phyloP scores from a whole-genome alignment of 1,140 invertebrate species.

The Drosophila littoralis region DNA sequence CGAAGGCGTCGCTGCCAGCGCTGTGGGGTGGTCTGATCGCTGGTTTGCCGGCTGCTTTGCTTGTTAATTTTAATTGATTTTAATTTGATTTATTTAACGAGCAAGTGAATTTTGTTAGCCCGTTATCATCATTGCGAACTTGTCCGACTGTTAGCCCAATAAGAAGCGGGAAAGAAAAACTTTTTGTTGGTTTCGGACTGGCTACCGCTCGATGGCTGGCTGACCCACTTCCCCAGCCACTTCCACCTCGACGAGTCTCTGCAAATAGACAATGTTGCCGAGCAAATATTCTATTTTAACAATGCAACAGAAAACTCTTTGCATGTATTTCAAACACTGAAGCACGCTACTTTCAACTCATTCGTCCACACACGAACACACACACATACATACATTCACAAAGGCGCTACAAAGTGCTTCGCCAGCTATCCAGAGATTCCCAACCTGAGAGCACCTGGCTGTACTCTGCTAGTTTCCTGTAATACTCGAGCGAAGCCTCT shows the following conservation, averaged over 20 bases:
- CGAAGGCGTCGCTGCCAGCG: conserved; percentile 21
- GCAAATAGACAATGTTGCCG: conserved; percentile 40
- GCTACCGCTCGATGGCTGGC: background rate
- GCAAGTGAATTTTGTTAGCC: conserved; percentile 63
- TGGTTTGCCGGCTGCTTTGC: conserved; percentile 51
- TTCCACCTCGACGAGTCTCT: conserved; percentile 31
- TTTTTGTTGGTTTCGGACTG: conserved; percentile 8
- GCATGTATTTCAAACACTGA: conserved; percentile 46
- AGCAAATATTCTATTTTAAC: conserved; percentile 52
- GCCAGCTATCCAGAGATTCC: conserved; percentile 41
- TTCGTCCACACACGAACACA: conserved; percentile 18
- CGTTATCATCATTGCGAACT: conserved; percentile 16
- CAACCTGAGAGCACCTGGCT: conserved; percentile 40
- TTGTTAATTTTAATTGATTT: conserved; percentile 82
- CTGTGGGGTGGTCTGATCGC: conserved; percentile 22
- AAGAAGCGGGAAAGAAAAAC: conserved; percentile 9
- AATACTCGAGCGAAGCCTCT: conserved; percentile 29
- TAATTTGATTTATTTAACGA: conserved; percentile 67
- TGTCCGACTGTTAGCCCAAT: background rate
- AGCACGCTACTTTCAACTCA: conserved; percentile 8
- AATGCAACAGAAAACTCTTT: conserved; percentile 45
- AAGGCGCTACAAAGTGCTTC: conserved; percentile 12
- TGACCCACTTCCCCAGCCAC: conserved; percentile 48
- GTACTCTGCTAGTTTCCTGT: conserved; percentile 57
- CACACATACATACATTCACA: conserved; percentile 11